Evolutionary conservation across 2,113 vertebrate species (phyloP).

Genomic region (Limanda limanda): DNA sequence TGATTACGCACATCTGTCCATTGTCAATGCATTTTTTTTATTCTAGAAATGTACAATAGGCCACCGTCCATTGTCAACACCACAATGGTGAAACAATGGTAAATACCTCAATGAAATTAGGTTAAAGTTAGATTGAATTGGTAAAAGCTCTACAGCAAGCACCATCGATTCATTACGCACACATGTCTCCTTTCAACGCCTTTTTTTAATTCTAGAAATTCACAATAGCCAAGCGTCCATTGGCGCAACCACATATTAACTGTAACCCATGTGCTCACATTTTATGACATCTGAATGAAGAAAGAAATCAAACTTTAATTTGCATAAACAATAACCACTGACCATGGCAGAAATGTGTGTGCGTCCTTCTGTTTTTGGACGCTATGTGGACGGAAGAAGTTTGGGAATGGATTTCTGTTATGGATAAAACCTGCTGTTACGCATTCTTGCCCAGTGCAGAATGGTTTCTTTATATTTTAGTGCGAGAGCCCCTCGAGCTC

Average conservation of each 20-base stretch:
- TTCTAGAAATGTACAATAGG: background rate
- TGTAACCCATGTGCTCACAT: slow-evolving; percentile 3
- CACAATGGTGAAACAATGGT: background rate
- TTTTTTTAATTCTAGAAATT: slow-evolving; percentile 1
- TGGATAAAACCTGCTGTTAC: background rate
- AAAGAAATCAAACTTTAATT: slow-evolving; percentile 31
- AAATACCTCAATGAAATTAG: background rate
- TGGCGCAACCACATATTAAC: slow-evolving; percentile 9
- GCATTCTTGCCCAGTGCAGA: slow-evolving; percentile 10
- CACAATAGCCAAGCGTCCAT: background rate
- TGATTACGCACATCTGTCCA: background rate
- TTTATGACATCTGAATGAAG: slow-evolving; percentile 21
- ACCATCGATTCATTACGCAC: background rate
- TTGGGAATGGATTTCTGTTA: slow-evolving; percentile 1
- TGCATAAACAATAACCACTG: slow-evolving; percentile 22
- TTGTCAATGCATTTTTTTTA: background rate
- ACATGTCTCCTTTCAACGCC: background rate
- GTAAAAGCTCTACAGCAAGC: background rate
- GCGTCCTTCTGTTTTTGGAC: background rate
- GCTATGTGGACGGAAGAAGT: background rate
- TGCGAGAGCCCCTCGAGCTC: slow-evolving; percentile 31
- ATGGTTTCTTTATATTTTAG: slow-evolving; percentile 40
- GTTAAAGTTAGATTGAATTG: background rate
- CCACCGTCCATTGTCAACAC: background rate
- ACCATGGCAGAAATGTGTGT: background rate